A percentile compares a stretch with the other conserved stretches of the same genome.
Conservation (phyloP, 2,113 vertebrate genomes). For the Aythya baeri region DNA sequence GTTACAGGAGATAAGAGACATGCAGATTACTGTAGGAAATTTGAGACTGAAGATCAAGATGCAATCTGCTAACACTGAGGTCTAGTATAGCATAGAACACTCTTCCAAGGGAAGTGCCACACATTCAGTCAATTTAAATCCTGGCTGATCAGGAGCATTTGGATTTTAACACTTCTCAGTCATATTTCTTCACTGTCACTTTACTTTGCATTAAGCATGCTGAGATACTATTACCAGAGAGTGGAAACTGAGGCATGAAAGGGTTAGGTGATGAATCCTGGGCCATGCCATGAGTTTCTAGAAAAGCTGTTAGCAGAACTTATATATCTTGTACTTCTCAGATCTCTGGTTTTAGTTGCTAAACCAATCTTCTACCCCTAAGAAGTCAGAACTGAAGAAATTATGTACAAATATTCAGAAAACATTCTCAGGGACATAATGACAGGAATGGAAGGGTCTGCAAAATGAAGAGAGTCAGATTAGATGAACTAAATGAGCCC, state of each 20-base stretch:
- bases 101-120: slow-evolving; percentile 58
- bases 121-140: not conserved
- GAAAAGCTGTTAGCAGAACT: not conserved
- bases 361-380: not conserved
- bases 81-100: slow-evolving; percentile 44
- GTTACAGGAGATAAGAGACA: not conserved
- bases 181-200: not conserved
- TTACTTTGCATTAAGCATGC: not conserved
- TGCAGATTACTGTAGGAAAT: not conserved
- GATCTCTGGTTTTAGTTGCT: not conserved
- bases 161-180: not conserved
- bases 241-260: not conserved
- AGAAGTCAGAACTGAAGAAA: not conserved
- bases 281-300: not conserved
- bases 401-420: not conserved
- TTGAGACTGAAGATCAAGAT: not conserved
- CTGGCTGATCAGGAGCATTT: not conserved
- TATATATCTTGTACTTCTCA: not conserved
- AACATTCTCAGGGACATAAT: not conserved
- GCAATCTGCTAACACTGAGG: slow-evolving; percentile 58
- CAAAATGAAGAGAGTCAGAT: not conserved
- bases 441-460: not conserved
- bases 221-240: not conserved
- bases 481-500: not conserved
- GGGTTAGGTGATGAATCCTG: not conserved